A percentile compares a stretch with the other conserved stretches of the same genome.
Conservation (phyloP, 2,113 vertebrate species). For the Heliornis fulica region DNA sequence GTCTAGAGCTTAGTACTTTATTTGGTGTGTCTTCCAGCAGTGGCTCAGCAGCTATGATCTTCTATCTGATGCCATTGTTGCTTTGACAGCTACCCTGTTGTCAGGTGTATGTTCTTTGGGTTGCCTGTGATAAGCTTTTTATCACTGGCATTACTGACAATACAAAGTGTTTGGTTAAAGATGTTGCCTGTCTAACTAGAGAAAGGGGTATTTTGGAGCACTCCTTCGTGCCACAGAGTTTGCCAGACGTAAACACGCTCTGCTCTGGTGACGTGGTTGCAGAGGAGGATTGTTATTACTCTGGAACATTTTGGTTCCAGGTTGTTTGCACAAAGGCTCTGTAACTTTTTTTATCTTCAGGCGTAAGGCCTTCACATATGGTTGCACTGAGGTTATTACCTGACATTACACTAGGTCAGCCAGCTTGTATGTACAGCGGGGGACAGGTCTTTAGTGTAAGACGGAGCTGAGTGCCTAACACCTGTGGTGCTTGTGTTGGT, state of each 20-base stretch:
- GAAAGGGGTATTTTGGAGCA: not conserved
- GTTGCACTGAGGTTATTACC: not conserved
- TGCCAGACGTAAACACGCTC: rapidly evolving
- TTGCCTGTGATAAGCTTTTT: not conserved
- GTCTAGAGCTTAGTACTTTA: not conserved
- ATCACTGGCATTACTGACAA: not conserved
- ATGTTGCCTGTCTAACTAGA: not conserved
- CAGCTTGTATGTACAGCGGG: not conserved
- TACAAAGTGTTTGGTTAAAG: not conserved
- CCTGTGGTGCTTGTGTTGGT: rapidly evolving
- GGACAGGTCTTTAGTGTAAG: not conserved
- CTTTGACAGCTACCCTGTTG: not conserved
- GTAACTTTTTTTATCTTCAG: not conserved
- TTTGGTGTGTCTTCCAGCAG: not conserved
- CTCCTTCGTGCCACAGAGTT: not conserved
- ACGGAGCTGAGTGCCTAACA: not conserved
- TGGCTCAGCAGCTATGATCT: not conserved
- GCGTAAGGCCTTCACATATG: too few relatives aligned
- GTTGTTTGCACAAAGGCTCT: not conserved
- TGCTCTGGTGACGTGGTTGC: not conserved
- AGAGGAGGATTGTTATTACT: not conserved
- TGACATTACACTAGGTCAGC: rapidly evolving
- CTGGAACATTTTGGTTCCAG: not conserved
- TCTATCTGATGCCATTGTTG: not conserved
- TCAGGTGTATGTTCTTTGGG: not conserved